Percentiles rank a stretch among this genome's conserved stretches.
phyloP scores from a whole-genome alignment of 2,113 vertebrate species.

The Marmota flaviventris region DNA sequence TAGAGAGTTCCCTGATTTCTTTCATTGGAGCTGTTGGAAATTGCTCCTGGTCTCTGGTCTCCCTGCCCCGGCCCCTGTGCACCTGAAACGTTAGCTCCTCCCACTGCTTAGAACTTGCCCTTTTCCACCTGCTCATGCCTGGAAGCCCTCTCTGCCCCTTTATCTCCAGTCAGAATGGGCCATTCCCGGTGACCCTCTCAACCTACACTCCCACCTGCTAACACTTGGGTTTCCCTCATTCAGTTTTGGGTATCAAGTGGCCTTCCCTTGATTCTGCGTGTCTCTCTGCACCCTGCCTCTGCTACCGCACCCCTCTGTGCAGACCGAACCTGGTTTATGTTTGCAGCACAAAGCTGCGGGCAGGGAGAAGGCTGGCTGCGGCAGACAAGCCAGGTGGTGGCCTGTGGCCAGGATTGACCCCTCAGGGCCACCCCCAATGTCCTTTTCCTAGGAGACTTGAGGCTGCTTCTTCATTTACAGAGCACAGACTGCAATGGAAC shows the following conservation, averaged over 20 bases:
- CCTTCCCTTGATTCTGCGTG: neutral
- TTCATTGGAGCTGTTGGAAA: neutral
- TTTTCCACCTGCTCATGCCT: neutral
- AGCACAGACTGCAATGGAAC: neutral
- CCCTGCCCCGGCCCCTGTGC: neutral
- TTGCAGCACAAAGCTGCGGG: neutral
- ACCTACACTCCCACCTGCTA: neutral
- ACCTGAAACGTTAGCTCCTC: neutral
- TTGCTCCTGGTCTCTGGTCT: neutral
- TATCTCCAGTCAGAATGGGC: neutral
- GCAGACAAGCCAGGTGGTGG: rapidly evolving
- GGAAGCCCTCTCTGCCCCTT: neutral
- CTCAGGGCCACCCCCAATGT: no score
- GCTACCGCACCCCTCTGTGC: neutral
- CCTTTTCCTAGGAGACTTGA: neutral
- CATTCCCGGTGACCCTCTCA: neutral
- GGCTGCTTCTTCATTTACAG: neutral
- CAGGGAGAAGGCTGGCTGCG: neutral
- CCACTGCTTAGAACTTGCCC: rapidly evolving
- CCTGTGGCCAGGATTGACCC: neutral
- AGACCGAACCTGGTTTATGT: neutral
- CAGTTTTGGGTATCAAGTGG: neutral
- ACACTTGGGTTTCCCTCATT: neutral
- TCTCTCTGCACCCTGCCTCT: neutral
- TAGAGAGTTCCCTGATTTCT: neutral